Base-by-base conservation (phyloP, 2,888 invertebrate species). In the Flabesymbios commensalis region DNA sequence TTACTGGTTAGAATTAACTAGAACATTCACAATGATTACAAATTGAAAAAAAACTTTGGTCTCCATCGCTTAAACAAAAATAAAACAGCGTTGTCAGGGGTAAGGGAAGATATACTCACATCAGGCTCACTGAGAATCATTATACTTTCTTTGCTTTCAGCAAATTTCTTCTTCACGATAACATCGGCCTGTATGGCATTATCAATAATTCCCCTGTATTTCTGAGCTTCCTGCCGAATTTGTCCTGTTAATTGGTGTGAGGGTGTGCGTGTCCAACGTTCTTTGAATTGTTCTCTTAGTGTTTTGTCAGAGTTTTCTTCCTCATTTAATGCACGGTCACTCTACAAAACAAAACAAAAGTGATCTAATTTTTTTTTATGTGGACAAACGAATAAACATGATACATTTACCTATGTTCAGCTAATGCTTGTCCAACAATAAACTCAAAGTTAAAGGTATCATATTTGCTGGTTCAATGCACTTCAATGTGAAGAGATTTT, bases 251-350 rank as follows among this genome's bases (percentile, higher is more conserved):
- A 87, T 79, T 89, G 89, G 28, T 87, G 88, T 0, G 96, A 96
- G 1, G 92, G 87, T 28, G 93, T 93, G 75, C 99, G 88, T 1
- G 89, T 88, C 99, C 99, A 99, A 67, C 90, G 89, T 67, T 92
- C 91, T 75, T 92, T 93, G 82, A 98, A 96, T 85, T 98, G 97
- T 45, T 86, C 85, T 62, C 93, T 87, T 70, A 99, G 86, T 76
- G 92, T 89, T 74, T 89, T 89, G 83, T 99, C 99, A 1, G 94
- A 92, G 72, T 90, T 88, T 71, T 90, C 90, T 84, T 99, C 99
- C 82, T 97, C 97, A 74, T 90, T 89, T 72, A 99, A 84, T 87
- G 93, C 71, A 36, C 78, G 79, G 4, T 79, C 77, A 31, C 81
- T 77, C 83, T 84, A 72, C n/a, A 68, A 71, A 75, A 73, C 59